phyloP scores from a whole-genome alignment of 2,888 invertebrate genomes.

The Patella pellucida region DNA sequence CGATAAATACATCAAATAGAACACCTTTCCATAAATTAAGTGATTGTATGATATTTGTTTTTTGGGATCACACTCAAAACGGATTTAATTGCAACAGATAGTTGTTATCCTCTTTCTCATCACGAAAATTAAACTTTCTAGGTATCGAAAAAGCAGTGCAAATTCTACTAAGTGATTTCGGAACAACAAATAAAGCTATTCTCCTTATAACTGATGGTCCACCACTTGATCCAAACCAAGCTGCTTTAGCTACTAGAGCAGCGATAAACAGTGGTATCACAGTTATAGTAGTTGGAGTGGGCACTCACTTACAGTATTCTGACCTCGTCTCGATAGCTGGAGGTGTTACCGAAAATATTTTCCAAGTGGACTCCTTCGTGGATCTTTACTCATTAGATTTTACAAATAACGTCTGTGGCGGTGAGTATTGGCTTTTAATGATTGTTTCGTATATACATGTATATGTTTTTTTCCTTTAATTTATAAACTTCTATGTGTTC shows the following conservation, averaged over 20 bases:
- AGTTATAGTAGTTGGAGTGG: conserved; percentile 18
- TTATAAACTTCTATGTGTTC: no score
- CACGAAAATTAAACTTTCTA: no score
- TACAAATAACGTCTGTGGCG: conserved; percentile 14
- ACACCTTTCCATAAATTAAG: no score
- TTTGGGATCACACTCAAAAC: no score
- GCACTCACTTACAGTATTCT: not conserved
- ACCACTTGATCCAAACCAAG: conserved; percentile 7
- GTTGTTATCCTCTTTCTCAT: no score
- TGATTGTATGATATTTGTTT: no score
- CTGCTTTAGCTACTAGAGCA: not conserved
- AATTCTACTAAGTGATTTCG: not conserved
- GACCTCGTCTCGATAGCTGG: conserved; percentile 15
- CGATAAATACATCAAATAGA: no score
- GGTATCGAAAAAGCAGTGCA: not conserved
- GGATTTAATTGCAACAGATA: no score
- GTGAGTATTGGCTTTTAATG: not conserved
- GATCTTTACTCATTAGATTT: conserved; percentile 16
- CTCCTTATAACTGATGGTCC: conserved; percentile 21
- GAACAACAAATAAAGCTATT: not conserved
- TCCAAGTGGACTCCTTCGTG: conserved; percentile 11
- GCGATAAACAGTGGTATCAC: conserved; percentile 7
- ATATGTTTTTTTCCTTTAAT: no score
- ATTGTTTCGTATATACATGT: no score
- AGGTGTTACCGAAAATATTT: not conserved